phyloP scores from a whole-genome alignment of 2,797 vertebrate genomes.

The Aselliscus stoliczkanus region DNA sequence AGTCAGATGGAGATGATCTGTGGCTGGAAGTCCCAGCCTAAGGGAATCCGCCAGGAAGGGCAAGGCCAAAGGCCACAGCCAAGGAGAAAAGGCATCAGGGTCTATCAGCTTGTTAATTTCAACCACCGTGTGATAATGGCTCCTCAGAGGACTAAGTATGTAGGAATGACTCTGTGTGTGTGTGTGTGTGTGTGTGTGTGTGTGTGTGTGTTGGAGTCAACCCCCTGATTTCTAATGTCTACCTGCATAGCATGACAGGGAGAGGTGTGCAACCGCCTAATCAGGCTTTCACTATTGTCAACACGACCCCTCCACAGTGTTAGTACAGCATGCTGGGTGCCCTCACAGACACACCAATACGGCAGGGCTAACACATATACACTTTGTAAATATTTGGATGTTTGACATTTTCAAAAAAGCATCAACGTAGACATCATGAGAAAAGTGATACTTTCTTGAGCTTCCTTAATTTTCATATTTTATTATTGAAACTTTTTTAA shows the following conservation, averaged over 20 bases:
- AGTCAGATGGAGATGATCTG: background rate
- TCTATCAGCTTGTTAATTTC: background rate
- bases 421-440: background rate
- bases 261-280: background rate
- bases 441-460: background rate
- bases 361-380: background rate
- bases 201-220: background rate
- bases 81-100: background rate
- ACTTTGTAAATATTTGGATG: background rate
- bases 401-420: background rate
- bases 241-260: background rate
- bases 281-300: background rate
- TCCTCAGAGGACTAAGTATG: background rate
- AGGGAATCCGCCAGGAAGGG: background rate
- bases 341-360: background rate
- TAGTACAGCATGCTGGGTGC: no score
- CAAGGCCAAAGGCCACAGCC: background rate
- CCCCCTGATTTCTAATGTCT: background rate
- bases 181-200: background rate
- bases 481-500: background rate
- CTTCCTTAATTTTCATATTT: background rate
- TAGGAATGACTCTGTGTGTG: background rate
- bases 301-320: no score
- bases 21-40: background rate
- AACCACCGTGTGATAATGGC: background rate